Evolutionary conservation across 2,888 invertebrate species (phyloP).

Genomic region (Marasmarcha lunaedactyla): DNA sequence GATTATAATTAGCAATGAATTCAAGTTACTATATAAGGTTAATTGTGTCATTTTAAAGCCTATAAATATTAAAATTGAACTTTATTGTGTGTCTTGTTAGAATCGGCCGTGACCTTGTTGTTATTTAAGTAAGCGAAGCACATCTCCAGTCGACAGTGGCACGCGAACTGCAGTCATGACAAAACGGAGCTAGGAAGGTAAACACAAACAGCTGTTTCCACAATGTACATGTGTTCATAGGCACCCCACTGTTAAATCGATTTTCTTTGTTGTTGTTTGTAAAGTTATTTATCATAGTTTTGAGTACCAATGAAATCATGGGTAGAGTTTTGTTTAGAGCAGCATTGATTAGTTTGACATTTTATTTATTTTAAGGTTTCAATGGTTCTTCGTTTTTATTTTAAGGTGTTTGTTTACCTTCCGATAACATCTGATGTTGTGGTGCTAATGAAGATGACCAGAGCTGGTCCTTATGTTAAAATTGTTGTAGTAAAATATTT

Average conservation of each 20-base stretch:
- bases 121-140: too few relatives aligned
- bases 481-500: not conserved
- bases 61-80: too few relatives aligned
- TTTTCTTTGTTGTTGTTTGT: constrained; percentile 38
- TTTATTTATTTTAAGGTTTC: constrained; percentile 27
- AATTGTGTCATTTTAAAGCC: too few relatives aligned
- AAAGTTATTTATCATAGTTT: constrained; percentile 32
- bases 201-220: constrained; percentile 6
- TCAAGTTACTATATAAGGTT: too few relatives aligned
- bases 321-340: constrained; percentile 24
- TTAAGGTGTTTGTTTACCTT: constrained; percentile 19
- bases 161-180: too few relatives aligned
- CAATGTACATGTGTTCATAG: constrained; percentile 9
- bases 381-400: constrained; percentile 18
- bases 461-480: not conserved
- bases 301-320: constrained; percentile 33
- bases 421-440: constrained; percentile 12
- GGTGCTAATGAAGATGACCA: constrained; percentile 13
- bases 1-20: too few relatives aligned
- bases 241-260: constrained; percentile 29
- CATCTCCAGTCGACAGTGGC: too few relatives aligned
- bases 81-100: too few relatives aligned
- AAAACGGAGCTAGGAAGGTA: constrained; percentile 14
- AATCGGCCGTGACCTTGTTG: too few relatives aligned
- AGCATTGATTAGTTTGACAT: constrained; percentile 23